Conservation (phyloP, 2,888 invertebrate genomes). For the Acholoe squamosa region DNA sequence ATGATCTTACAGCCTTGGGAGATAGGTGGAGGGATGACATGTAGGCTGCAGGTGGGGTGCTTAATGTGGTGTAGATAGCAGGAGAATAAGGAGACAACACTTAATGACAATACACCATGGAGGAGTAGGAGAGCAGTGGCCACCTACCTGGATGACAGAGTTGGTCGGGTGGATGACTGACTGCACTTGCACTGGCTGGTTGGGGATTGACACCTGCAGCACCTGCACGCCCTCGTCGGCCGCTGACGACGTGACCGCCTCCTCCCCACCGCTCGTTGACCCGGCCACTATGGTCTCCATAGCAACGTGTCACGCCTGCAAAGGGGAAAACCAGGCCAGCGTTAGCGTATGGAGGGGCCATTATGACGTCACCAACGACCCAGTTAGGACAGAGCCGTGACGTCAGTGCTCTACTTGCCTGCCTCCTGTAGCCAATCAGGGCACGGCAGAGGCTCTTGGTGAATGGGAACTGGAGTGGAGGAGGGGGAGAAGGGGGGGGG, state of each 20-base stretch:
- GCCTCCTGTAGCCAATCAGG: slow-evolving; percentile 9
- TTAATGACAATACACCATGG: neutral
- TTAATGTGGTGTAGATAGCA: neutral
- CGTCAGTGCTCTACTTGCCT: slow-evolving; percentile 49
- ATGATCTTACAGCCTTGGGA: neutral
- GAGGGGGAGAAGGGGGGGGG: neutral
- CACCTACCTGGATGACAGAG: slow-evolving; percentile 60
- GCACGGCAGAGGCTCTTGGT: neutral
- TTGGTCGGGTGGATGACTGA: slow-evolving; percentile 97
- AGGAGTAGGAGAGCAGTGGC: neutral
- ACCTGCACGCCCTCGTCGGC: slow-evolving; percentile 39
- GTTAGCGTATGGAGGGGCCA: slow-evolving; percentile 40
- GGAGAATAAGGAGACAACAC: neutral
- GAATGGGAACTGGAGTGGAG: neutral
- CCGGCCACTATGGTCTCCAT: slow-evolving; percentile 63
- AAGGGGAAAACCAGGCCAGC: slow-evolving; percentile 55
- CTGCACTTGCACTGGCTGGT: slow-evolving; percentile 89
- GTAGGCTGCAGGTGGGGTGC: neutral
- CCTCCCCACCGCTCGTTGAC: slow-evolving; percentile 40
- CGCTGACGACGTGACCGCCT: slow-evolving; percentile 28
- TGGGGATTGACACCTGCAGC: slow-evolving; percentile 88
- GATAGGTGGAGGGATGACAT: neutral
- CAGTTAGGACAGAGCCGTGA: slow-evolving; percentile 17
- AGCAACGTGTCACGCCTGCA: slow-evolving; percentile 63
- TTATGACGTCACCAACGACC: slow-evolving; percentile 42